A percentile compares a stretch with the other conserved stretches of the same genome.
Conservation (phyloP, 2,888 invertebrate genomes). For the Sinopyrophorus schimmeli region DNA sequence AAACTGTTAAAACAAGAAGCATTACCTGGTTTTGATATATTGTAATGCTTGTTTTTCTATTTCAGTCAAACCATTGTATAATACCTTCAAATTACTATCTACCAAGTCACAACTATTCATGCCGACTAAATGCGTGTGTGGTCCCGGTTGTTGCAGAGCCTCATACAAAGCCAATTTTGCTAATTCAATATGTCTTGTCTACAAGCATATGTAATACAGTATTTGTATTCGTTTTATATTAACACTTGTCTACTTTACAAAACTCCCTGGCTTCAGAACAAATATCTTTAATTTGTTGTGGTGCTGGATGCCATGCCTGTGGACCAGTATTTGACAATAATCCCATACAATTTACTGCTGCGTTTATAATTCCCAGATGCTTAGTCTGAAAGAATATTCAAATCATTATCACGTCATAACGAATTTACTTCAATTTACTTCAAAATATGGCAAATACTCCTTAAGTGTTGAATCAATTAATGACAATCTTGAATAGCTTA, state of each 20-base stretch:
- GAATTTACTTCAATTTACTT: constrained; percentile 58
- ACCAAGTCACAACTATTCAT: constrained; percentile 70
- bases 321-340: constrained; percentile 76
- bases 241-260: constrained; percentile 62
- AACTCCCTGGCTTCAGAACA: constrained; percentile 66
- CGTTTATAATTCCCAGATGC: constrained; percentile 81
- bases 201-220: constrained; percentile 22
- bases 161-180: constrained; percentile 73
- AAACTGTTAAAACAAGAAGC: background rate
- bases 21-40: constrained; percentile 43
- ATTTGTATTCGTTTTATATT: background rate
- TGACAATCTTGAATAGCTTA: constrained; percentile 80
- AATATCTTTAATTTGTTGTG: constrained; percentile 62
- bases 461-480: constrained; percentile 77
- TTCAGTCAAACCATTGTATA: constrained; percentile 65
- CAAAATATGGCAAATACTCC: constrained; percentile 73
- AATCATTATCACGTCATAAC: constrained; percentile 10
- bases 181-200: constrained; percentile 67
- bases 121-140: constrained; percentile 75
- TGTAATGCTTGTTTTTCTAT: constrained; percentile 65
- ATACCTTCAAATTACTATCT: constrained; percentile 65
- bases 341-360: constrained; percentile 81
- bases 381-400: constrained; percentile 59
- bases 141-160: constrained; percentile 62
- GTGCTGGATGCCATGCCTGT: constrained; percentile 80